These are phyloP conservation scores for Alectoris magna DNA, from an alignment of 2,797 vertebrate genomes.

Conservation along the genomic window DNA sequence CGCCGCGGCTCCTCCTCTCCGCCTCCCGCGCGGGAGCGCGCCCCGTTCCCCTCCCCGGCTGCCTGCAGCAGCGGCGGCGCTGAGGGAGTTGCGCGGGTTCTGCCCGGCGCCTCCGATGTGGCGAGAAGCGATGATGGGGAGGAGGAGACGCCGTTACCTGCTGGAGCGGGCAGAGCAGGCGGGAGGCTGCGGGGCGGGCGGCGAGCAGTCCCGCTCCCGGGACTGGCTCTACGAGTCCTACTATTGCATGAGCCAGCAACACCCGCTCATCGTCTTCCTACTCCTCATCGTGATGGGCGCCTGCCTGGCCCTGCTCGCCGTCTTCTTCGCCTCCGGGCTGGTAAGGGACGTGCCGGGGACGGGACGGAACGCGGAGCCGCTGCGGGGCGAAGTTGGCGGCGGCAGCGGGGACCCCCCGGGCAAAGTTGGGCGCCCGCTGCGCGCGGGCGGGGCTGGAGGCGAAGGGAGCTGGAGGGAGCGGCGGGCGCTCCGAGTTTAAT, in stretches of 20 bases:
- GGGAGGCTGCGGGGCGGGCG: conserved; percentile 54
- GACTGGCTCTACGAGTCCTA: conserved; percentile 98
- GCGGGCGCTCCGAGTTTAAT: conserved; percentile 55
- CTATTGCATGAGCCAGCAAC: conserved; percentile 99
- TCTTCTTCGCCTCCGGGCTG: conserved; percentile 97
- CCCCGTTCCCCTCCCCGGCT: conserved; percentile 43
- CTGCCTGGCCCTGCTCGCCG: conserved; percentile 92
- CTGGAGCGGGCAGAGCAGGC: conserved; percentile 87
- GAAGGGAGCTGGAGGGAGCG: background rate
- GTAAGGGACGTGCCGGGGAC: conserved; percentile 80
- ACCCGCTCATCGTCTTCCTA: conserved; percentile 97
- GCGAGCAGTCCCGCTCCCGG: conserved; percentile 79
- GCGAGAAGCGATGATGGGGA: conserved; percentile 86
- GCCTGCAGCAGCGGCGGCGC: conserved; percentile 39
- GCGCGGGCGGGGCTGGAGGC: background rate
- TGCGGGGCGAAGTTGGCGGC: background rate
- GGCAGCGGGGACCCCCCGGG: background rate
- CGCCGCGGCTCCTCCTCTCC: conserved; percentile 33
- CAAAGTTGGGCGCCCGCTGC: background rate
- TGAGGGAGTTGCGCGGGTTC: conserved; percentile 65
- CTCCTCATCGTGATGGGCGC: conserved; percentile 98
- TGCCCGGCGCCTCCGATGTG: conserved; percentile 81
- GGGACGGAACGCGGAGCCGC: background rate
- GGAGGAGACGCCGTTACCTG: conserved; percentile 90
- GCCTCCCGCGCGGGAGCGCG: conserved; percentile 55